A percentile compares a stretch with the other conserved stretches of the same genome.
Conservation (phyloP, 1,140 invertebrate genomes). For the Meloidogyne hapla region DNA sequence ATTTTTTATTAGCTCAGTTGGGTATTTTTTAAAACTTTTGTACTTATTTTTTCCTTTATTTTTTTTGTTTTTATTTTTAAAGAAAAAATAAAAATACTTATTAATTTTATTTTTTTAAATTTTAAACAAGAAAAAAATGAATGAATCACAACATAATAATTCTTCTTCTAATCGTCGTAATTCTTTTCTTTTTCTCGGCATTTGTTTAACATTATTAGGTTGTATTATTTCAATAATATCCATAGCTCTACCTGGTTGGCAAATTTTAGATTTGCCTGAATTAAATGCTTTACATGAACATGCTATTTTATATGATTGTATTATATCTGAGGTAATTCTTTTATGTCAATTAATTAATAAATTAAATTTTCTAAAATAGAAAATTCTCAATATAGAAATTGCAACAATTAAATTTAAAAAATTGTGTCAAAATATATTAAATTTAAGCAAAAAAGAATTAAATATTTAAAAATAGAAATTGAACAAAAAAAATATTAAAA, state of each 20-base stretch:
- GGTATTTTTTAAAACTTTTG: not conserved
- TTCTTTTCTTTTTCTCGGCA: constrained; percentile 34
- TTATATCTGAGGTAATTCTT: constrained; percentile 47
- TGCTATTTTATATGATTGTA: constrained; percentile 56
- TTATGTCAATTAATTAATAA: not conserved
- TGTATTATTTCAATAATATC: constrained; percentile 41
- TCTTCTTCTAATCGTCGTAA: constrained; percentile 3
- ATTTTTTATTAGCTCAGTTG: not conserved
- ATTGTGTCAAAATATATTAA: no score
- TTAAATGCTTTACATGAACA: constrained; percentile 53
- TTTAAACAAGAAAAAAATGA: no score
- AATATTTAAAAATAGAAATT: no score
- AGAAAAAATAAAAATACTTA: no score
- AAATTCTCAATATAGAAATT: no score
- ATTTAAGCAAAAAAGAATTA: no score
- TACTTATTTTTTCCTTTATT: not conserved
- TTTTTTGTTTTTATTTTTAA: not conserved
- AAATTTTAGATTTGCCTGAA: constrained; percentile 42
- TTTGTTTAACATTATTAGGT: constrained; percentile 45
- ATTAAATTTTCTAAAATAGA: no score
- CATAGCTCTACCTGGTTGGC: constrained; percentile 46
- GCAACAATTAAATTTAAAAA: no score
- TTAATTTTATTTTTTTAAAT: no score
- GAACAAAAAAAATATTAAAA: no score
- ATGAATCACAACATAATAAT: no score